Evolutionary conservation across 2,888 invertebrate genomes (phyloP).

Genomic region (Papilio gigon): DNA sequence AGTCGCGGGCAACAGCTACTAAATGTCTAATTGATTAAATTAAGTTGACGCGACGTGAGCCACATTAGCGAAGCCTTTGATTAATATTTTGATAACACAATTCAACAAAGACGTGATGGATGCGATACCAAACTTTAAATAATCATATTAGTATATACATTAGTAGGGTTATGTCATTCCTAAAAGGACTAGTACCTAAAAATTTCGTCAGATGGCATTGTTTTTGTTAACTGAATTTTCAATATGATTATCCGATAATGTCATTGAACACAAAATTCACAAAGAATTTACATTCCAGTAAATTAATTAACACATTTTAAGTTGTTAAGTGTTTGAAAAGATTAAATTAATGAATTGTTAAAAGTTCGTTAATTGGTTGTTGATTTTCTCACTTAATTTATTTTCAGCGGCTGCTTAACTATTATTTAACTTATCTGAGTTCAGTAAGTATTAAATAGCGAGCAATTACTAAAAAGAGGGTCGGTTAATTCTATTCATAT

Average conservation of each 20-base stretch:
- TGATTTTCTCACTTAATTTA: background rate
- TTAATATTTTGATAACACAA: slow-evolving; percentile 23
- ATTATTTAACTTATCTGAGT: too few relatives aligned
- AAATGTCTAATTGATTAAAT: background rate
- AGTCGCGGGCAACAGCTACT: too few relatives aligned
- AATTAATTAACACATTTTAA: too few relatives aligned
- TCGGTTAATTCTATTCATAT: background rate
- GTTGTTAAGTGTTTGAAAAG: too few relatives aligned
- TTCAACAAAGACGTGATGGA: slow-evolving; percentile 10
- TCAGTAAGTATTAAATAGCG: background rate
- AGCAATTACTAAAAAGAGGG: background rate
- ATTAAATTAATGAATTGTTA: too few relatives aligned
- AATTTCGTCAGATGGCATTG: background rate
- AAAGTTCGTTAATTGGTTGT: background rate
- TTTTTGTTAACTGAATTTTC: background rate
- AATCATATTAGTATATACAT: background rate
- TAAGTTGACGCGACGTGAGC: background rate
- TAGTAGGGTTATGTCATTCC: background rate
- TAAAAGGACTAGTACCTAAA: background rate
- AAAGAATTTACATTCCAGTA: too few relatives aligned
- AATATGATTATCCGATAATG: too few relatives aligned
- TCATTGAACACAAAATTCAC: too few relatives aligned
- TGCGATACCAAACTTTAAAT: slow-evolving; percentile 7
- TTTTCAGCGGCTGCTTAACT: background rate
- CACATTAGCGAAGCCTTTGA: slow-evolving; percentile 16